A percentile compares a stretch with the other conserved stretches of the same genome.
Evolutionary conservation across 2,888 invertebrate genomes (phyloP).

Genomic region (Bursaphelenchus okinawaensis): DNA sequence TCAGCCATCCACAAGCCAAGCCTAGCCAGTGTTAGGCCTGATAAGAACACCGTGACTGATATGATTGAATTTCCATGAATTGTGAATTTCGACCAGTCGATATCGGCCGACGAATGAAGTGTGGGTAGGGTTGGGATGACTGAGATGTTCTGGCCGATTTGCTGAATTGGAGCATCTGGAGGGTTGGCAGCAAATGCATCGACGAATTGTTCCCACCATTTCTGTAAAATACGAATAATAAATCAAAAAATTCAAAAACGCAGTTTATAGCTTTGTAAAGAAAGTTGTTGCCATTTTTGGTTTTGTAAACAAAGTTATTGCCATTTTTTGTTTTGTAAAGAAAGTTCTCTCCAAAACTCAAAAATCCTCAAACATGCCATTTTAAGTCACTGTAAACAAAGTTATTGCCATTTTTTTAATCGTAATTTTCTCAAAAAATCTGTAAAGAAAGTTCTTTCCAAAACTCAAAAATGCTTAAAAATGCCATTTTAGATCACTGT

Average conservation of each 20-base stretch:
- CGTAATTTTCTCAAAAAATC: no score
- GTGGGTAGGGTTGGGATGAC: background rate
- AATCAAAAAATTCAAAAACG: background rate
- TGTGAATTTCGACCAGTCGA: slow-evolving; percentile 13
- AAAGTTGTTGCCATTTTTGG: no score
- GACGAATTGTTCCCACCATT: slow-evolving; percentile 8
- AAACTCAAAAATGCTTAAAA: no score
- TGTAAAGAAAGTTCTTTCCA: no score
- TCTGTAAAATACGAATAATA: slow-evolving; percentile 1
- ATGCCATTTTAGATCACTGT: no score
- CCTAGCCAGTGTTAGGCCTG: slow-evolving; percentile 13
- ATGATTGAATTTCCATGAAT: slow-evolving; percentile 22
- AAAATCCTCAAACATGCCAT: no score
- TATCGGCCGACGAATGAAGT: slow-evolving; percentile 1
- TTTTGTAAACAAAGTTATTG: no score
- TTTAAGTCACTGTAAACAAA: no score
- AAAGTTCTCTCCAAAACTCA: no score
- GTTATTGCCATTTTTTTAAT: no score
- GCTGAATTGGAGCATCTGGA: background rate
- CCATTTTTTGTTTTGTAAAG: no score
- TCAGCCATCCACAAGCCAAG: slow-evolving; percentile 51
- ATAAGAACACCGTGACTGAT: slow-evolving; percentile 3
- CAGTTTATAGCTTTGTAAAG: no score
- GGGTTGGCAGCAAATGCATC: background rate
- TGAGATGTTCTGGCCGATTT: background rate